These are phyloP conservation scores for Coptotermes formosanus DNA, from an alignment of 1,140 invertebrate genomes.

Conservation along the genomic window DNA sequence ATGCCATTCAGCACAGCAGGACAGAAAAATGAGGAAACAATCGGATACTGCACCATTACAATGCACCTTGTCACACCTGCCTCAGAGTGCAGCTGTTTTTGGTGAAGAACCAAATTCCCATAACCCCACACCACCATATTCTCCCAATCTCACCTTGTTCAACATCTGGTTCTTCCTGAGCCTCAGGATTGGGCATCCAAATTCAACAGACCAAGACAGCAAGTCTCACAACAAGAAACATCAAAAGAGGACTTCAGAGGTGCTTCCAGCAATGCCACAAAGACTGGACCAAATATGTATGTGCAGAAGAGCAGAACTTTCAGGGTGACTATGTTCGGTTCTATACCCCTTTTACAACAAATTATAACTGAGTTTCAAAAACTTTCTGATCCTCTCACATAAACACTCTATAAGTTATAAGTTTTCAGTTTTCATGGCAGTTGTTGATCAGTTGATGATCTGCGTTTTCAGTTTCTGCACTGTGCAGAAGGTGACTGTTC, in stretches of 20 bases:
- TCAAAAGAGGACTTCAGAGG: slow-evolving; percentile 22
- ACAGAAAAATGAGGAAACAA: not conserved
- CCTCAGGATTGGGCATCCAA: slow-evolving; percentile 38
- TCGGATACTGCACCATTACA: slow-evolving; percentile 44
- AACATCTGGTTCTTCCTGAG: slow-evolving; percentile 40
- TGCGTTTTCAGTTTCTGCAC: no score
- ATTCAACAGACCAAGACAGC: slow-evolving; percentile 33
- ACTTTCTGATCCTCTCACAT: no score
- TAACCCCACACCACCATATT: slow-evolving; percentile 42
- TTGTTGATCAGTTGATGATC: no score
- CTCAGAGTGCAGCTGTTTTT: slow-evolving; percentile 38
- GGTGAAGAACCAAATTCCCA: slow-evolving; percentile 38
- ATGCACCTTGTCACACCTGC: slow-evolving; percentile 40
- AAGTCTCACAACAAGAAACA: not conserved
- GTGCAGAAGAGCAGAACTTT: not conserved
- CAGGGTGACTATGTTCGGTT: no score
- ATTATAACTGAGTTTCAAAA: no score
- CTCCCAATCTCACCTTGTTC: slow-evolving; percentile 39
- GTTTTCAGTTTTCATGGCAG: no score
- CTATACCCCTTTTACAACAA: no score
- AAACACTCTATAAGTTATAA: no score
- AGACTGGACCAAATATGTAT: not conserved
- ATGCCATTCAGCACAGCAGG: not conserved
- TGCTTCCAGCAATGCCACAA: slow-evolving; percentile 33
- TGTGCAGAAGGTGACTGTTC: no score